Evolutionary conservation across 2,888 invertebrate genomes (phyloP), one percentile per base, ranked within the genome.

Genomic region (Malthinus seriepunctatus): DNA sequence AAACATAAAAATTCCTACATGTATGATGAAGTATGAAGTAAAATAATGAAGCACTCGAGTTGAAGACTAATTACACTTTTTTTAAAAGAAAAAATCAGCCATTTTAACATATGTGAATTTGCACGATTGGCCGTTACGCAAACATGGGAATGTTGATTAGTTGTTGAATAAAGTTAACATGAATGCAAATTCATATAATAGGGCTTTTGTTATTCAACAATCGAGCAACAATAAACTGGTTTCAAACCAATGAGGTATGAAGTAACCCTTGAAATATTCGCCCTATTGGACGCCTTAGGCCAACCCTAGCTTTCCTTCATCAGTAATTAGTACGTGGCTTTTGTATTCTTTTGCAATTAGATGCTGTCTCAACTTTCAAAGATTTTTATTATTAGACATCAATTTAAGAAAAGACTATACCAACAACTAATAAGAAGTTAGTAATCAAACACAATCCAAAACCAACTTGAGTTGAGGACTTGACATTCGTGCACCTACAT

Each of bases 161-260:
- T 72, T 71, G 73, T 72, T 74, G 73, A 73, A 73, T 73, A 72
- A 69, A 72, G 71, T 73, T 73, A 73, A 67, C 63, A 67, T 72
- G 73, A 73, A 74, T 72, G 72, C 71, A 74, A 74, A 72, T 70
- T 64, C 67, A 64, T 59, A 71, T 73, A 73, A 71, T 72, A 68
- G 71, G 55, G 66, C 68, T 68, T 69, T 73, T 72, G 73, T 70
- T 67, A 66, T 66, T 70, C 67, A 70, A 74, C 73, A 75, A 74
- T 69, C 71, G 66, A 62, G 69, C 64, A 71, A 75, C 74, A 75
- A 76, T 75, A 73, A 72, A 73, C 70, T 72, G 72, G 69, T 72
- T 73, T 66, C 71, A 67, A 71, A 70, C 74, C 74, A 75, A 75
- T 75, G 70, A 72, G 71, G 73, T 69, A 69, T 71, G 70, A 73